These are phyloP conservation scores for Drosophila athabasca DNA, from an alignment of 1,140 invertebrate species.

Conservation along the genomic window DNA sequence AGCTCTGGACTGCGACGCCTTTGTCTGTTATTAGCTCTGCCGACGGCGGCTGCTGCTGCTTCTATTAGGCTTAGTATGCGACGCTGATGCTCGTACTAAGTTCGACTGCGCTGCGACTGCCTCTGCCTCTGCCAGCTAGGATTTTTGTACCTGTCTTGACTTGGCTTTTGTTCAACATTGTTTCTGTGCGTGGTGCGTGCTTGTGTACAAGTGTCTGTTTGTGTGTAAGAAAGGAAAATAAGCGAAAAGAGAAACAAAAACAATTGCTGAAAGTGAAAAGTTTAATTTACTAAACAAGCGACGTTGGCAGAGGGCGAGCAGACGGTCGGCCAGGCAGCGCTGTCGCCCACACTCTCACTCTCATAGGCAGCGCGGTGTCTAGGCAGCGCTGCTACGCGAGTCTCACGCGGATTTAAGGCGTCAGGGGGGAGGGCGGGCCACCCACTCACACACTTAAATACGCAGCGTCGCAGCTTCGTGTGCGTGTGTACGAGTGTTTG, in stretches of 20 bases:
- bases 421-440: too few relatives aligned
- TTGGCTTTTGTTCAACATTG: constrained; percentile 31
- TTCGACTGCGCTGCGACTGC: too few relatives aligned
- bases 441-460: too few relatives aligned
- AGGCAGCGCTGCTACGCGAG: too few relatives aligned
- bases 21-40: not conserved
- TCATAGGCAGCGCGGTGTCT: constrained; percentile 40
- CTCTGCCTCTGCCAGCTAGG: too few relatives aligned
- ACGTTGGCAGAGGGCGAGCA: not conserved
- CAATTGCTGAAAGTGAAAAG: constrained; percentile 77
- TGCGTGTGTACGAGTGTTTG: constrained; percentile 45
- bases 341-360: constrained; percentile 12
- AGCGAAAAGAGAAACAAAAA: constrained; percentile 45
- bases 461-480: constrained; percentile 7
- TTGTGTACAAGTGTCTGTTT: too few relatives aligned
- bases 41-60: constrained; percentile 5
- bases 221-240: constrained; percentile 32
- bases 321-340: not conserved
- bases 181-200: constrained; percentile 3
- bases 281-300: constrained; percentile 79
- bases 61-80: too few relatives aligned
- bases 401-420: too few relatives aligned
- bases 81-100: too few relatives aligned
- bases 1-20: too few relatives aligned
- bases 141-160: constrained; percentile 9